Percentiles rank a stretch among this genome's conserved stretches.
Conservation (phyloP, 2,888 invertebrate genomes). For the Drosophila anomelani region DNA sequence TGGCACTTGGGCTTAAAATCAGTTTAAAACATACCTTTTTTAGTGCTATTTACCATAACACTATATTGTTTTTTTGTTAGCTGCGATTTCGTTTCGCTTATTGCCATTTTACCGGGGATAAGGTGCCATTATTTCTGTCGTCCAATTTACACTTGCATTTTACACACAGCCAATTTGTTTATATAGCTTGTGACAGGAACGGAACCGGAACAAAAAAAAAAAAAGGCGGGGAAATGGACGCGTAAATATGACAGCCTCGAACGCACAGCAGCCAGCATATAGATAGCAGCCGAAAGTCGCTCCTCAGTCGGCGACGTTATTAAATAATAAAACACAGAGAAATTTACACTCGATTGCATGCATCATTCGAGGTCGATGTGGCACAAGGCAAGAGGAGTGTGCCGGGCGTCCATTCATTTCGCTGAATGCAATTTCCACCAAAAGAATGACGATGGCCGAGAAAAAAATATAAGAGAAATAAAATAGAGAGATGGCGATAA, state of each 20-base stretch:
- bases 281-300: constrained; percentile 41
- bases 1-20: background rate
- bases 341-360: constrained; percentile 71
- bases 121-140: constrained; percentile 25
- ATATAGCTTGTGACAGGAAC: constrained; percentile 28
- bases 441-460: constrained; percentile 24
- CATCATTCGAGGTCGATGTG: constrained; percentile 48
- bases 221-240: constrained; percentile 34
- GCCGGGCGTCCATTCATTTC: constrained; percentile 39
- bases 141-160: constrained; percentile 58
- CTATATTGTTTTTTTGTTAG: background rate
- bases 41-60: background rate
- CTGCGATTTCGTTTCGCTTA: constrained; percentile 4
- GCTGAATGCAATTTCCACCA: constrained; percentile 56
- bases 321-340: constrained; percentile 66
- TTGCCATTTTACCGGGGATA: constrained; percentile 20
- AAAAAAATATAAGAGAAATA: constrained; percentile 12
- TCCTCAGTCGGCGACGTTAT: constrained; percentile 50
- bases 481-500: constrained; percentile 39
- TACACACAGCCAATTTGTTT: constrained; percentile 44
- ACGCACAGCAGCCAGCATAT: constrained; percentile 11
- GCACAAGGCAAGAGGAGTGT: constrained; percentile 9
- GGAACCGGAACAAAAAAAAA: constrained; percentile 44
- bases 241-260: constrained; percentile 39
- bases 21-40: background rate